Conservation (phyloP, 2,113 vertebrate genomes). For the Phylloscopus trochilus region DNA sequence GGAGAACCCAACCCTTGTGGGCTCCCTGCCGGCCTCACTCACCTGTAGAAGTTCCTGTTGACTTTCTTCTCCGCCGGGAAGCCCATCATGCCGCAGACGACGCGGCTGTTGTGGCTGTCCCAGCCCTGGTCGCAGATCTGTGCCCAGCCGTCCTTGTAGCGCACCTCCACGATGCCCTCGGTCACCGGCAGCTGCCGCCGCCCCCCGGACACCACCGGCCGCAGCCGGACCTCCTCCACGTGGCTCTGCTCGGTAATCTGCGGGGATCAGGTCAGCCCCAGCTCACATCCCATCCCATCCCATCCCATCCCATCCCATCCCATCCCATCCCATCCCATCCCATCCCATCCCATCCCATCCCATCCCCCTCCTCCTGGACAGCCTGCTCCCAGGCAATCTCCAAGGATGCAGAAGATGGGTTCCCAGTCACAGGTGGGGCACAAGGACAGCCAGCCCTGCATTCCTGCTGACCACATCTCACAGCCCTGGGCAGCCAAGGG, state of each 20-base stretch:
- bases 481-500: background rate
- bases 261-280: background rate
- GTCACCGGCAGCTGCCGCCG: slow-evolving; percentile 79
- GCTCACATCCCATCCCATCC: rapidly evolving
- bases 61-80: slow-evolving; percentile 89
- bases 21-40: background rate
- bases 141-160: slow-evolving; percentile 81
- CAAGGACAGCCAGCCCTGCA: background rate
- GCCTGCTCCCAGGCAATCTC: background rate
- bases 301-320: rapidly evolving
- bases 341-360: rapidly evolving
- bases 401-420: background rate
- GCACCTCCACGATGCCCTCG: slow-evolving; percentile 91
- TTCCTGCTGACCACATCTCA: background rate
- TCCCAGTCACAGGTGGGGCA: background rate
- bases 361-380: background rate
- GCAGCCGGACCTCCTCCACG: slow-evolving; percentile 88
- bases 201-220: slow-evolving; percentile 71
- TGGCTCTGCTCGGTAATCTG: slow-evolving; percentile 80
- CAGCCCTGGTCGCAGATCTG: slow-evolving; percentile 91
- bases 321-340: rapidly evolving
- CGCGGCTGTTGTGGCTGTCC: slow-evolving; percentile 84
- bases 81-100: slow-evolving; percentile 95
- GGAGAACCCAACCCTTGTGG: rapidly evolving
- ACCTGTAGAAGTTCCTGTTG: slow-evolving; percentile 97